These are phyloP conservation scores for Sinotaia quadrata DNA, from an alignment of 2,888 invertebrate species.

Conservation along the genomic window DNA sequence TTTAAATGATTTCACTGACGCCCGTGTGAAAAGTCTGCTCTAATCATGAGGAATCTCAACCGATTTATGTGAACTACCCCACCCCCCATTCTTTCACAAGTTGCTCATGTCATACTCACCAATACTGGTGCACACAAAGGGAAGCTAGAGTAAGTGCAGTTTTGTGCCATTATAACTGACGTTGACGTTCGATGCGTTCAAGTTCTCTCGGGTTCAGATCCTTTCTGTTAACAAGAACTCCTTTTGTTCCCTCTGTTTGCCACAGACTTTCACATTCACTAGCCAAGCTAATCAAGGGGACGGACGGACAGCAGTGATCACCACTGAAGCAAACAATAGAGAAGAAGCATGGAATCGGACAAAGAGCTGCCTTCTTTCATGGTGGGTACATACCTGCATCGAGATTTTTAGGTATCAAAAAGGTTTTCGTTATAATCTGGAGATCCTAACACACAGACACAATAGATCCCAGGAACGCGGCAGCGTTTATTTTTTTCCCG, in stretches of 20 bases:
- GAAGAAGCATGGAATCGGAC: constrained; percentile 38
- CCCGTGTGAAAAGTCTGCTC: background rate
- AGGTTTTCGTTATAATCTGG: background rate
- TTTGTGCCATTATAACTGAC: constrained; percentile 38
- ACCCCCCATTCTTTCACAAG: too few relatives aligned
- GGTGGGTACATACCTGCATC: constrained; percentile 45
- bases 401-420: constrained; percentile 33
- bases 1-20: too few relatives aligned
- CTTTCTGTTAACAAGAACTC: constrained; percentile 20
- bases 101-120: constrained; percentile 38
- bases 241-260: constrained; percentile 33
- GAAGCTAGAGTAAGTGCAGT: constrained; percentile 42
- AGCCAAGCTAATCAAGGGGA: constrained; percentile 40
- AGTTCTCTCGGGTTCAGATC: constrained; percentile 6
- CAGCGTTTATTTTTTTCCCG: background rate
- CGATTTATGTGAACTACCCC: too few relatives aligned
- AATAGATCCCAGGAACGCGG: background rate
- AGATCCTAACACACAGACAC: constrained; percentile 3
- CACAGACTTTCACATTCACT: constrained; percentile 38
- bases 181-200: background rate
- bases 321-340: constrained; percentile 46
- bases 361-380: constrained; percentile 35
- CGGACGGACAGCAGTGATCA: constrained; percentile 37
- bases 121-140: constrained; percentile 44
- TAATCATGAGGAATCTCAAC: constrained; percentile 2